Percentiles rank a stretch among this genome's conserved stretches.
These are phyloP conservation scores for Nezara viridula DNA, from an alignment of 2,888 invertebrate species.

Conservation along the genomic window DNA sequence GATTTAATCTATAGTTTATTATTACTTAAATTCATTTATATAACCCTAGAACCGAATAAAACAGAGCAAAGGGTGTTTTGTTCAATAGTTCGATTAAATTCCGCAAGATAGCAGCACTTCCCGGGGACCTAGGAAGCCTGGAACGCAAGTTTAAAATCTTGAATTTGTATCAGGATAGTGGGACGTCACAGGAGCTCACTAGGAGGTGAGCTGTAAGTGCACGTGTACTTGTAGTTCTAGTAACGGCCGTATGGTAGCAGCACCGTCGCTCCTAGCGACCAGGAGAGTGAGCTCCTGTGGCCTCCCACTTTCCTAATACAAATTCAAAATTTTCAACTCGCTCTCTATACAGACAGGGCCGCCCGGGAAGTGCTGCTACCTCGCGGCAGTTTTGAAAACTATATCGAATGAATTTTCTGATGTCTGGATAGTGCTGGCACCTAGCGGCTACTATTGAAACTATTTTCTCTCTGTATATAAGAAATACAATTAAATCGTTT, in stretches of 20 bases:
- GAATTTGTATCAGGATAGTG: not conserved
- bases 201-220: too few relatives aligned
- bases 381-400: not conserved
- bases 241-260: not conserved
- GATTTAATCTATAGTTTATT: too few relatives aligned
- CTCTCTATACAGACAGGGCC: not conserved
- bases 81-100: not conserved
- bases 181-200: not conserved
- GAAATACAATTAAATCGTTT: too few relatives aligned
- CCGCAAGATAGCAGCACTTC: not conserved
- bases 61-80: too few relatives aligned
- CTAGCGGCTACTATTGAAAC: not conserved
- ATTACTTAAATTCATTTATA: too few relatives aligned
- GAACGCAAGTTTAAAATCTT: not conserved
- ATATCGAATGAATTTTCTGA: accelerated
- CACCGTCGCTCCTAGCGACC: not conserved
- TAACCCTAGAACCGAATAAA: too few relatives aligned
- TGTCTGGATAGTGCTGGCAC: not conserved
- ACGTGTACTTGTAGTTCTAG: not conserved
- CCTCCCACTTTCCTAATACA: not conserved
- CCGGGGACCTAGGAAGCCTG: not conserved
- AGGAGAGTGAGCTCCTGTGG: not conserved
- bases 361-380: not conserved
- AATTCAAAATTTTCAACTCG: not conserved
- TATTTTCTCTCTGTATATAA: not conserved